Base-by-base conservation (phyloP, 2,888 invertebrate genomes). In the Acanthococcus lagerstroemiae region DNA sequence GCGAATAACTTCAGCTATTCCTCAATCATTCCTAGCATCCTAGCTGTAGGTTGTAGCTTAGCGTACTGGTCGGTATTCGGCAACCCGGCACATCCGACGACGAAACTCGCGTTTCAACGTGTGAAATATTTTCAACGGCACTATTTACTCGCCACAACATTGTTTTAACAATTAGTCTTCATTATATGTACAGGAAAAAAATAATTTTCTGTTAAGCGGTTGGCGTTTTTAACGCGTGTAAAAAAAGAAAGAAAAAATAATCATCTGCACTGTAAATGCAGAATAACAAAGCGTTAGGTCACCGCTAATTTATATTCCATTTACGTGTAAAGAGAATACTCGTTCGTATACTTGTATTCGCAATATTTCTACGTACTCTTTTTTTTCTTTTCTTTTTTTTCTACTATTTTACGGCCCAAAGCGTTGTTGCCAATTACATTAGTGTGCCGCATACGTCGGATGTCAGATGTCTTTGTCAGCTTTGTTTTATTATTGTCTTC, bases 271-370 rank as follows among this genome's bases (percentile, higher is more conserved):
- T 26, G 48, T 17, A 21, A 22, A 25, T 25, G 55, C 37, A 58
- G 50, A 60, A 60, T 27, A 48, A 60, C 60, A 60, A 60, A 60
- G 46, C 48, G 26, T 60, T 60, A 60, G 60, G 60, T 60, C 60
- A 50, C 50, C 50, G 48, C 46, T 60, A 60, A 60, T 60, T 60
- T 60, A 50, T 60, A 60, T 60, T 60, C 60, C 22, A 60, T 60
- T 60, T 60, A 60, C 60, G 60, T 60, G 48, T 48, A 12, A 60
- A 60, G 48, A 45, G 37, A 7, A 45, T 57, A 57, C 48, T 60
- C 50, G 60, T n/a, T n/a, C n/a, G n/a, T n/a, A n/a, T n/a, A n/a
- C n/a, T n/a, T n/a, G n/a, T 60, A 60, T 60, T 60, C 45, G 60
- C 60, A 48, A 60, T 60, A 48, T 60, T 60, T 60, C 50, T 60